Base-by-base conservation (phyloP, 2,113 vertebrate genomes). In the Myiagra hebetior region DNA sequence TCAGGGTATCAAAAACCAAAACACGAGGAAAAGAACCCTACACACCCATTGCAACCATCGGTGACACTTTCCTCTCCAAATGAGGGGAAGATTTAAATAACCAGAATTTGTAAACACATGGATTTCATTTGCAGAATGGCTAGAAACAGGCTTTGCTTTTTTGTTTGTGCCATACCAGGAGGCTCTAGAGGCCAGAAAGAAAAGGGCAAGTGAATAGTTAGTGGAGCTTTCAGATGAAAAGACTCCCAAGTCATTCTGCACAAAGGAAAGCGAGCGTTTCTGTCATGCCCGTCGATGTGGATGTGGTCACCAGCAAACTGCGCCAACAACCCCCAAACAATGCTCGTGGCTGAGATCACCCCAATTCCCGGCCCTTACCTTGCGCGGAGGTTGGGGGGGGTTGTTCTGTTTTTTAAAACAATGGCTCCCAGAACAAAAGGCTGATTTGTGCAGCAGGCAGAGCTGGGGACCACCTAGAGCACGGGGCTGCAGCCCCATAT, bases 381-480 rank as follows among this genome's bases (percentile, higher is more conserved):
- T 62, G 28, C 8, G 0, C 0, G 3, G 78, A 77, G 82, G 78
- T 35, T 27, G 76, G 73, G 77, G 76, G 53, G 49, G 3, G 27
- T 64, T 86, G 75, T 55, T 95, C 91, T 86, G 91, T 20, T 93
- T 93, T 88, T 93, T 95, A 91, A 95, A 92, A 94, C 95, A 93
- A 92, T 78, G 42, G 88, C 83, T 86, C 78, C 81, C 90, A 56
- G 68, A 94, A 97, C 95, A 97, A 96, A 96, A 95, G 91, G 86
- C 80, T 89, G 91, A 93, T 97, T 95, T 93, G 92, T 92, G 88
- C 95, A 91, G 92, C 92, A 96, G 91, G 93, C 96, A 86, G 92
- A 64, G 77, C 85, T 55, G 73, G 91, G 82, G 93, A 96, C 96
- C 96, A 96, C 96, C 93, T 97, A 97, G 96, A 44, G 96, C 95